A percentile compares a stretch with the other conserved stretches of the same genome.
These are phyloP conservation scores for Mus minutoides DNA, from an alignment of 2,797 vertebrate genomes.

Conservation along the genomic window DNA sequence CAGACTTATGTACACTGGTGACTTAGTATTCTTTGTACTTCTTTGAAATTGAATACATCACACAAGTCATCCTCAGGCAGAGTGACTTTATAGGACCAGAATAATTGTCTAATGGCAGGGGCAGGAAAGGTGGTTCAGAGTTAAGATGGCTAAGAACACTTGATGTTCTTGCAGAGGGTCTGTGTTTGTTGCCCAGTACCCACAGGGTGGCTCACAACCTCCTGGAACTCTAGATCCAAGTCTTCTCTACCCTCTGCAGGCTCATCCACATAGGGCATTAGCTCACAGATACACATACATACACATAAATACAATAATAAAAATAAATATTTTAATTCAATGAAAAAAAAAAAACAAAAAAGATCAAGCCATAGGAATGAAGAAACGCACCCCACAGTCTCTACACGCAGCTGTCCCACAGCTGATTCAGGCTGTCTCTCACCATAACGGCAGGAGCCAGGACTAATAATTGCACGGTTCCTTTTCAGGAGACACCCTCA, in stretches of 20 bases:
- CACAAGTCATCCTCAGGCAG: background rate
- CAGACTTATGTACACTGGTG: too few species aligned
- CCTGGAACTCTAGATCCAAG: background rate
- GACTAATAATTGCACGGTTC: background rate
- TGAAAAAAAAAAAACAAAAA: too few species aligned
- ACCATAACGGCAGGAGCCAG: background rate
- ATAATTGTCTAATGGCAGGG: background rate
- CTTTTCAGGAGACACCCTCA: background rate
- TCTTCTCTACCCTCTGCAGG: background rate
- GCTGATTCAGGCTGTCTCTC: background rate
- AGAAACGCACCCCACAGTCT: background rate
- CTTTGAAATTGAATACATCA: background rate
- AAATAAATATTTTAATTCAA: background rate
- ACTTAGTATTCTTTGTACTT: background rate
- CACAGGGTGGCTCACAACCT: background rate
- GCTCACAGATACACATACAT: background rate
- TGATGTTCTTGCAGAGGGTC: background rate
- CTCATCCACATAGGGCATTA: background rate
- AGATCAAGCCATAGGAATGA: background rate
- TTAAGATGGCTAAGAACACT: background rate
- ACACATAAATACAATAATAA: background rate
- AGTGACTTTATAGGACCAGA: background rate
- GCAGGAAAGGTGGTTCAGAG: background rate
- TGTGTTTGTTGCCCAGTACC: background rate
- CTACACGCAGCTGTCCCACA: fast-evolving